A percentile compares a stretch with the other conserved stretches of the same genome.
Evolutionary conservation across 2,888 invertebrate species (phyloP).

Genomic region (Chloroclysta siterata): DNA sequence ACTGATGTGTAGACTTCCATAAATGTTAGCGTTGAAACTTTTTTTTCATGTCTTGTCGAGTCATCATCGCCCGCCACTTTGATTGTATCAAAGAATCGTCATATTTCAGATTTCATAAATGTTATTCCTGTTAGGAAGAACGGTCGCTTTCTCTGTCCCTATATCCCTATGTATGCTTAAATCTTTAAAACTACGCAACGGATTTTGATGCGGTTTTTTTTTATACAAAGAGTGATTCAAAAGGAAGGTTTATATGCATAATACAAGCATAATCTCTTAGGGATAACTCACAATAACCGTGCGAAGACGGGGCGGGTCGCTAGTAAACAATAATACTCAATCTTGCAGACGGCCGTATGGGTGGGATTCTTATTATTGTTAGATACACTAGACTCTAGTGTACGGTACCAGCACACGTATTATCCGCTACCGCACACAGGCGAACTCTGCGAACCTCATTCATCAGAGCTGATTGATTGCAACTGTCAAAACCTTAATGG

Average conservation of each 20-base stretch:
- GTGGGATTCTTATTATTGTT: slow-evolving; percentile 34
- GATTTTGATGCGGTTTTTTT: too few species aligned
- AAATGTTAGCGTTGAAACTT: slow-evolving; percentile 34
- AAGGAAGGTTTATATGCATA: too few species aligned
- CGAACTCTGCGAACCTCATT: slow-evolving; percentile 70
- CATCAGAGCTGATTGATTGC: slow-evolving; percentile 83
- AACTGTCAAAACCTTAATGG: slow-evolving; percentile 82
- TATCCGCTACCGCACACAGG: slow-evolving; percentile 65
- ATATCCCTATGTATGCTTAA: too few species aligned
- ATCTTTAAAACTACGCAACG: too few species aligned
- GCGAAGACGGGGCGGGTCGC: too few species aligned
- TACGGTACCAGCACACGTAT: slow-evolving; percentile 15
- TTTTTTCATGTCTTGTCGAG: background rate
- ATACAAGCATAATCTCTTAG: too few species aligned
- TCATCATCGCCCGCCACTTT: background rate
- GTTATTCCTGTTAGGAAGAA: too few species aligned
- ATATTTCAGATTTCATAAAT: too few species aligned
- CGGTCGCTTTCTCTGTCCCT: too few species aligned
- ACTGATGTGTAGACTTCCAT: slow-evolving; percentile 52
- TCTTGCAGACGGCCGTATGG: slow-evolving; percentile 21
- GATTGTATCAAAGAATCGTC: background rate
- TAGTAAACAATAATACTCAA: too few species aligned
- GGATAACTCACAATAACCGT: too few species aligned
- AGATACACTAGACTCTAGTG: slow-evolving; percentile 27
- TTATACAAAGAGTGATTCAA: too few species aligned